Base-by-base conservation (phyloP, 2,113 vertebrate species). In the Sorex fumeus region DNA sequence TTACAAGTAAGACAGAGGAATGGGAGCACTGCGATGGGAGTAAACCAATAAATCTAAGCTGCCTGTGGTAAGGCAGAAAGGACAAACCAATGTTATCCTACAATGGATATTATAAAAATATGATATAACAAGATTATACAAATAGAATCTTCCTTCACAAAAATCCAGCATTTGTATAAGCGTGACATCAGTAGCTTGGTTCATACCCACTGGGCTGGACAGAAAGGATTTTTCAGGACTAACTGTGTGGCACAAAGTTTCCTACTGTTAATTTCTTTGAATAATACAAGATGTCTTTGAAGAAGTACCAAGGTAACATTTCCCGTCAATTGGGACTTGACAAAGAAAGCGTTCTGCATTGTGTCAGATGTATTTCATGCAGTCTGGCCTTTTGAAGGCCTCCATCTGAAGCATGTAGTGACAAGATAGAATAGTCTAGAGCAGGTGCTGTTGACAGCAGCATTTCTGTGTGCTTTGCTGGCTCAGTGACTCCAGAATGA, bases 391-490 rank as follows among this genome's bases (percentile, higher is more conserved):
- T 97, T 93, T 93, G 94, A 96, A 96, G 81, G 57, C 85, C 53
- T 71, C 78, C 60, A 85, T 96, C 70, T 96, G 90, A 96, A 93
- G 87, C 90, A 85, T 88, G 90, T 88, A 72, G 66, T 93, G 96
- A 94, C 84, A 96, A 93, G 94, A 93, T 47, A 87, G 74, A 95
- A 85, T 74, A 69, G 60, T 74, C 71, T 66, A 95, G 89, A 93
- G 95, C 94, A 97, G 94, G 95, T 96, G 91, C 87, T 94, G 84
- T 91, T 93, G 90, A 96, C 93, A 96, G 88, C 87, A 92, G 75
- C 18, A 10, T 93, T 96, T 77, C 84, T 94, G 57, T 94, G 87
- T 93, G 91, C 62, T 83, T 89, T 74, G 80, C 82, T 94, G 87
- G 93, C 89, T 91, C 78, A 79, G 78, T 85, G 92, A 76, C 85